Base-by-base conservation (phyloP, 2,113 vertebrate species). In the Phodopus roborovskii region DNA sequence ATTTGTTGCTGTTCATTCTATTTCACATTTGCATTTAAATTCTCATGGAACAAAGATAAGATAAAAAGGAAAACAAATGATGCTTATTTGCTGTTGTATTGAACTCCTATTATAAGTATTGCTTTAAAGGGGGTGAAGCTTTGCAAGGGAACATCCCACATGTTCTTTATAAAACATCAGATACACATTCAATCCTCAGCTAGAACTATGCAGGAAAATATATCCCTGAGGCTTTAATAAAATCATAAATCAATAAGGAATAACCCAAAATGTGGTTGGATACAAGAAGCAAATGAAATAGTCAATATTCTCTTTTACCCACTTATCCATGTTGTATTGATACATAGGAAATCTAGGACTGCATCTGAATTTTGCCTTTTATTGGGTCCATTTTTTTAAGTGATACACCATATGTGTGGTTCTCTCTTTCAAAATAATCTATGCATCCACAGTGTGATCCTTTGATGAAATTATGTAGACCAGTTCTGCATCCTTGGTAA, bases 21-120 rank as follows among this genome's bases (percentile, higher is more conserved):
- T 88, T 98, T 98, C 94, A 82, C 96, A 97, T 98, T 98, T 98
- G 98, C 97, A 98, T 98, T 98, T 98, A 94, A 98, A 98, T 98
- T 98, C 93, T 97, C 97, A 48, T 73, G 97, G 94, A 98, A 97
- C 93, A 94, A 98, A 98, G 97, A 97, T 97, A 97, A 98, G 97
- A 97, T 97, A 96, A 98, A 98, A 97, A 95, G 70, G 95, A 97
- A 98, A 98, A 97, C 97, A 98, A 98, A 98, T 96, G 89, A 92
- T 91, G 90, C 83, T 97, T 97, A 97, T 98, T 98, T 98, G 96
- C 94, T 98, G 95, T 98, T 96, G 90, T 97, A 3, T 94, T 97
- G 96, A 97, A 97, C 94, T 98, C 78, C 92, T 96, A 83, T 96
- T 98, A 91, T 96, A 97, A 66, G 48, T 95, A 56, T 92, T 87